Percentiles rank a stretch among this genome's conserved stretches.
Evolutionary conservation across 1,140 invertebrate species (phyloP).

Genomic region (Bactericera cockerelli): DNA sequence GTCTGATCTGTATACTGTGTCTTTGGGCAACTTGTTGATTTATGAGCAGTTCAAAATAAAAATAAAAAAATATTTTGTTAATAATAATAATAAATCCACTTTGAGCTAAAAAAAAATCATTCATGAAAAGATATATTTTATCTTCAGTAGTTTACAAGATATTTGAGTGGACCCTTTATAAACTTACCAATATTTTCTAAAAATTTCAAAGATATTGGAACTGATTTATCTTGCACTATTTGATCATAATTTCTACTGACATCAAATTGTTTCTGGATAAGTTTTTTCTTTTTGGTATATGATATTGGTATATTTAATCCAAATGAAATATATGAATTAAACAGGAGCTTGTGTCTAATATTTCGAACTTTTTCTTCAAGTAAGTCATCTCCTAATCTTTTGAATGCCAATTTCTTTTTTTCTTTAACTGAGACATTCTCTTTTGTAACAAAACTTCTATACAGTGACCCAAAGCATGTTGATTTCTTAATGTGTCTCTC

Average conservation of each 20-base stretch:
- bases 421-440: too few species aligned
- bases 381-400: neutral
- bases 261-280: neutral
- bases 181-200: neutral
- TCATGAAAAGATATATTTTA: too few species aligned
- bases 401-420: neutral
- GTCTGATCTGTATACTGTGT: too few species aligned
- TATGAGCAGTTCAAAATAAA: neutral
- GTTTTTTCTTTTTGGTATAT: neutral
- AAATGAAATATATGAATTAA: conserved; percentile 6
- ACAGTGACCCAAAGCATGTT: too few species aligned
- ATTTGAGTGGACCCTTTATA: neutral
- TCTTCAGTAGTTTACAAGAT: too few species aligned
- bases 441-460: too few species aligned
- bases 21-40: too few species aligned
- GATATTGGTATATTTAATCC: neutral
- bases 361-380: neutral
- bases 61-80: neutral
- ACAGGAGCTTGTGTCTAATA: neutral
- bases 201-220: conserved; percentile 3
- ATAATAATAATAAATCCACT: neutral
- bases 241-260: neutral
- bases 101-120: too few species aligned
- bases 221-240: neutral
- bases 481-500: too few species aligned